Conservation (phyloP, 2,797 vertebrate genomes). For the Bufotes viridis region DNA sequence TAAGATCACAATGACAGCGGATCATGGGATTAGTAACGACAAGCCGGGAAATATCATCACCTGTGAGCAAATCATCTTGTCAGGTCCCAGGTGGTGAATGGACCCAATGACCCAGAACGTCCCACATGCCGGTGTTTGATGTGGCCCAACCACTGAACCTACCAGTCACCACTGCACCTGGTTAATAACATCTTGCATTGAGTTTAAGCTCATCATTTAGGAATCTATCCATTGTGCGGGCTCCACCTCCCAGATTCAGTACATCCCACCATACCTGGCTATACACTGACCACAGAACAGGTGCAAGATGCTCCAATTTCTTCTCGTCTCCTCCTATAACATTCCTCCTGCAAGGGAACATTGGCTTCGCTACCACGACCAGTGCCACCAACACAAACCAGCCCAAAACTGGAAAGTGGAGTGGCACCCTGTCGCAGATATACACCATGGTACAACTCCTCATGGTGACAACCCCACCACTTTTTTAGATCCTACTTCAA, state of each 20-base stretch:
- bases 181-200: slow-evolving; percentile 12
- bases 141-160: not conserved
- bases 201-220: not conserved
- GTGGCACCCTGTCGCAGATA: not conserved
- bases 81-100: slow-evolving; percentile 9
- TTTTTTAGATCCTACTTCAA: not conserved
- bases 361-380: not conserved
- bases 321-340: not conserved
- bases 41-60: not conserved
- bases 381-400: not conserved
- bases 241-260: not conserved
- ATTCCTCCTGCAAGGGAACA: not conserved
- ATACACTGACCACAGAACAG: slow-evolving; percentile 5
- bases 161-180: slow-evolving; percentile 23
- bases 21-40: slow-evolving; percentile 19
- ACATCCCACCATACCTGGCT: slow-evolving; percentile 6
- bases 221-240: not conserved
- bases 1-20: not conserved
- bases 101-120: slow-evolving; percentile 8
- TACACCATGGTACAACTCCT: not conserved
- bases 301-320: slow-evolving; percentile 50
- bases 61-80: not conserved
- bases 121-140: slow-evolving; percentile 6
- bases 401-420: not conserved
- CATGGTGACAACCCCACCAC: not conserved